These are phyloP conservation scores for Drosophila anceps DNA, from an alignment of 2,888 invertebrate species.

Conservation along the genomic window DNA sequence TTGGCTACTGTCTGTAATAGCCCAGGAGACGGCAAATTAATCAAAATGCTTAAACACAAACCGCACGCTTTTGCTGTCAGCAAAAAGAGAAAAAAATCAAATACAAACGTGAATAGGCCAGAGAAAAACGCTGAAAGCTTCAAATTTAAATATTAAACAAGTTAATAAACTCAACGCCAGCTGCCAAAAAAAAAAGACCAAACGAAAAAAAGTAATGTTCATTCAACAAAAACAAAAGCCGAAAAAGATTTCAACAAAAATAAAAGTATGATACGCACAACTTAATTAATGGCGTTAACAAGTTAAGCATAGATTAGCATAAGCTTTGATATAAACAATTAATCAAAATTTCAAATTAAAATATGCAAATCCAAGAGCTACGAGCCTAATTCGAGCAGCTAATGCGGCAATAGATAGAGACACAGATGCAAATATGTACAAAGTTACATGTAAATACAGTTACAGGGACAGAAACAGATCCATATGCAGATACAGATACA, in stretches of 20 bases:
- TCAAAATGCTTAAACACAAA: constrained; percentile 62
- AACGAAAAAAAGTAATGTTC: constrained; percentile 12
- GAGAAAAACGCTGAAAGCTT: constrained; percentile 56
- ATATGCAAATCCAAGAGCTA: background rate
- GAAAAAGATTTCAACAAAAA: constrained; percentile 24
- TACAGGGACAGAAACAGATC: background rate
- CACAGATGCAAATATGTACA: background rate
- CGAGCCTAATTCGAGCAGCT: background rate
- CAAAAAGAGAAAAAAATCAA: constrained; percentile 35
- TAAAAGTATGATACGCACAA: constrained; percentile 60
- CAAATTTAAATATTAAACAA: constrained; percentile 72
- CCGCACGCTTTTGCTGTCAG: constrained; percentile 78
- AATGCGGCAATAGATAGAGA: background rate
- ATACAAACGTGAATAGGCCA: constrained; percentile 43
- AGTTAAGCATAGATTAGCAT: constrained; percentile 50
- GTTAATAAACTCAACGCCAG: constrained; percentile 55
- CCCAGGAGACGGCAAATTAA: constrained; percentile 57
- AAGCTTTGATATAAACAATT: constrained; percentile 52
- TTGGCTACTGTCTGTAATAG: constrained; percentile 63
- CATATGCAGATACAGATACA: background rate
- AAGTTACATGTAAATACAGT: background rate
- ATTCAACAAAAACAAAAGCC: constrained; percentile 18
- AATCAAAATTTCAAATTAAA: constrained; percentile 45
- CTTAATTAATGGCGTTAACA: constrained; percentile 72
- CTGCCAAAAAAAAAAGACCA: constrained; percentile 12